A percentile compares a stretch with the other conserved stretches of the same genome.
phyloP scores from a whole-genome alignment of 2,888 invertebrate genomes.

The Hartigia nigra region DNA sequence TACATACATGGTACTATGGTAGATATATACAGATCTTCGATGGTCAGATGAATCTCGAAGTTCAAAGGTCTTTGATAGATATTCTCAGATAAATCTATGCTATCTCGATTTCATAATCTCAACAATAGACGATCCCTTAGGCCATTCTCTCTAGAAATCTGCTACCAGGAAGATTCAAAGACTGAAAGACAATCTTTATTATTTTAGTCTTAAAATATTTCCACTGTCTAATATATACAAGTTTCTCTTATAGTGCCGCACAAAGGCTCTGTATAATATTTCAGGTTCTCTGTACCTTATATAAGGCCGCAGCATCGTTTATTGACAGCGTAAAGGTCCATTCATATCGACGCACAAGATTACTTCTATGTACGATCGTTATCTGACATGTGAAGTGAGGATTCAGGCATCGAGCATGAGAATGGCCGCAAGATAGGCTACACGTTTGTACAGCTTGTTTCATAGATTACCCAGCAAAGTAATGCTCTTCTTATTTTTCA shows the following conservation, averaged over 20 bases:
- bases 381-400: constrained; percentile 33
- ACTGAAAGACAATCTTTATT: not conserved
- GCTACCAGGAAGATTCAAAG: not conserved
- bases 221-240: not conserved
- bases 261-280: not conserved
- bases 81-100: constrained; percentile 38
- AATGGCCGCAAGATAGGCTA: not conserved
- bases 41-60: constrained; percentile 42
- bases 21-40: constrained; percentile 38
- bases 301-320: not conserved
- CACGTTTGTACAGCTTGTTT: not conserved
- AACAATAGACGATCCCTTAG: not conserved
- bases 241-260: not conserved
- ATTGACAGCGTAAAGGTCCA: constrained; percentile 1
- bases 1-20: constrained; percentile 13
- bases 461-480: not conserved
- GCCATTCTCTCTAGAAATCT: not conserved
- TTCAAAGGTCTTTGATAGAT: constrained; percentile 49
- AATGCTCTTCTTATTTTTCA: not conserved
- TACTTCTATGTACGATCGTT: constrained; percentile 26
- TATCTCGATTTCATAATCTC: constrained; percentile 42
- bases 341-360: not conserved
- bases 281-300: not conserved
- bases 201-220: not conserved
- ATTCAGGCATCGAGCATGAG: constrained; percentile 16